Conservation (phyloP, 2,113 vertebrate species). For the Amia ocellicauda region DNA sequence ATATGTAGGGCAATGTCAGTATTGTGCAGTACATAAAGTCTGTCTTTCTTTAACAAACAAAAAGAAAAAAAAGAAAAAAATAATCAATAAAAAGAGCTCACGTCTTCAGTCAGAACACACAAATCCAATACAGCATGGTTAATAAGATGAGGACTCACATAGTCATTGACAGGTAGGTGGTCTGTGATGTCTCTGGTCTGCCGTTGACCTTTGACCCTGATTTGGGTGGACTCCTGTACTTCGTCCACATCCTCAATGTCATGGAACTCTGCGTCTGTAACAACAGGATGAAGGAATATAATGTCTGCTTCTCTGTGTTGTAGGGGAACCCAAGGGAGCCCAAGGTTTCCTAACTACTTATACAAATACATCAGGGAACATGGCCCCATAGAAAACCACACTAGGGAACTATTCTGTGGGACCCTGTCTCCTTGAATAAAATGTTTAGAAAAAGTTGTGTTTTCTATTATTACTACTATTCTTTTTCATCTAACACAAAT, state of each 20-base stretch:
- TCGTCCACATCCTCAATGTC: conserved; percentile 42
- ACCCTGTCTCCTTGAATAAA: not conserved
- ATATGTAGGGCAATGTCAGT: conserved; percentile 70
- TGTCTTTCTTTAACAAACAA: conserved; percentile 52
- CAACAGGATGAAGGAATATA: not conserved
- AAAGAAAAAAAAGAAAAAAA: too few species aligned
- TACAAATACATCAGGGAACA: too few species aligned
- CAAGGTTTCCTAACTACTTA: too few species aligned
- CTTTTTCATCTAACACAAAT: not conserved
- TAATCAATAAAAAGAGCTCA: not conserved
- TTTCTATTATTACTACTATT: not conserved
- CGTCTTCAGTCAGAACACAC: not conserved
- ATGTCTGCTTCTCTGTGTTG: too few species aligned
- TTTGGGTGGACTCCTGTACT: conserved; percentile 41
- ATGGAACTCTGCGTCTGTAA: conserved; percentile 47
- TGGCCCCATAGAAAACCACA: too few species aligned
- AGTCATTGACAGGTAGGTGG: conserved; percentile 59
- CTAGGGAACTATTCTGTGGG: too few species aligned
- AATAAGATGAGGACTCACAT: conserved; percentile 54
- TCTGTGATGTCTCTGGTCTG: conserved; percentile 59
- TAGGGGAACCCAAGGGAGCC: too few species aligned
- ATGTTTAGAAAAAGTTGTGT: too few species aligned
- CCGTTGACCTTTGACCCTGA: conserved; percentile 52
- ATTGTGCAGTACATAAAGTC: conserved; percentile 64
- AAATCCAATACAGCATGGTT: not conserved